Percentiles rank a stretch among this genome's conserved stretches.
These are phyloP conservation scores for Lamellibrachia columna DNA, from an alignment of 2,888 invertebrate genomes.

Conservation along the genomic window DNA sequence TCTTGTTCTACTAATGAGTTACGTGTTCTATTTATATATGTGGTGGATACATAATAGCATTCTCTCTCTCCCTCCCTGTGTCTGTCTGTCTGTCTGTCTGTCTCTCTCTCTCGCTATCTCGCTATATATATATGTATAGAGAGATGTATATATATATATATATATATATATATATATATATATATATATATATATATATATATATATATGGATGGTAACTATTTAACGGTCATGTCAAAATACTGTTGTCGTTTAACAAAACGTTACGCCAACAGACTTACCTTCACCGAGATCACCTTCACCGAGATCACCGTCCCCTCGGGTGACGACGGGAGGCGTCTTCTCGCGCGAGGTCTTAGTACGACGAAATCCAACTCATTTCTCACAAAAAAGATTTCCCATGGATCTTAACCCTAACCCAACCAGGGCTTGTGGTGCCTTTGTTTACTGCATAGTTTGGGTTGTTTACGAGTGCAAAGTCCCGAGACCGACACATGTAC, in stretches of 20 bases:
- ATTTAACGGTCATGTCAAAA: neutral
- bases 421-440: neutral
- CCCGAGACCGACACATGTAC: neutral
- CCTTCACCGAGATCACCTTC: neutral
- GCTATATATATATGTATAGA: too few species aligned
- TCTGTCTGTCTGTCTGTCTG: too few species aligned
- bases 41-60: too few species aligned
- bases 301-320: neutral
- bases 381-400: neutral
- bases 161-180: too few species aligned
- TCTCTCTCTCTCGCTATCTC: too few species aligned
- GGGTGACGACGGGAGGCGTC: neutral
- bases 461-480: neutral
- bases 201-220: neutral
- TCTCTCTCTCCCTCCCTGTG: too few species aligned
- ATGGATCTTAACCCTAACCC: neutral
- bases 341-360: neutral
- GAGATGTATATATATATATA: too few species aligned
- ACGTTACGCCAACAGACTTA: neutral
- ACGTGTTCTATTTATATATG: too few species aligned
- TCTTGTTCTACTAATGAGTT: too few species aligned
- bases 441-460: neutral
- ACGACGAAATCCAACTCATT: neutral
- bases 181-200: too few species aligned
- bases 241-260: neutral